Percentiles rank a stretch among this genome's conserved stretches.
phyloP scores from a whole-genome alignment of 2,888 invertebrate species.

The Nemotelus nigrinus region DNA sequence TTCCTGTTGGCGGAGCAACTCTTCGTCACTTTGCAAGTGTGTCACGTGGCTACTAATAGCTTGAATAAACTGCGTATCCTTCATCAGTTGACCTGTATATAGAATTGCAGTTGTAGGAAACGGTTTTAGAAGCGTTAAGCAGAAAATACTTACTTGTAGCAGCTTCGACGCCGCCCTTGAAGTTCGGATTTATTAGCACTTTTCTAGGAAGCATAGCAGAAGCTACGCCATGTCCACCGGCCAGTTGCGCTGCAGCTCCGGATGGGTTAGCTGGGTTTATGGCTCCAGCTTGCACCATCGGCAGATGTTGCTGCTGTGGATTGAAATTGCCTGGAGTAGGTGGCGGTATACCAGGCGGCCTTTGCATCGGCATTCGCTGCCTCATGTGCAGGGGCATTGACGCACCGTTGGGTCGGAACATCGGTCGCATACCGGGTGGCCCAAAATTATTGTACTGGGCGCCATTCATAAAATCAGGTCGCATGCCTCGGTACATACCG shows the following conservation, averaged over 20 bases:
- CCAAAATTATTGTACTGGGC: conserved; percentile 44
- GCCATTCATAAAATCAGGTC: conserved; percentile 47
- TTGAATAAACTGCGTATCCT: conserved; percentile 64
- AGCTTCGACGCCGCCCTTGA: conserved; percentile 65
- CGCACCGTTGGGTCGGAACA: conserved; percentile 55
- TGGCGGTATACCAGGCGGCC: conserved; percentile 66
- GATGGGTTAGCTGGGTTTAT: not conserved
- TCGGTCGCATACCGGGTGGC: conserved; percentile 50
- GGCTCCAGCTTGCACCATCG: not conserved
- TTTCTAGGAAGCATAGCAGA: conserved; percentile 56
- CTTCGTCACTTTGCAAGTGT: conserved; percentile 61
- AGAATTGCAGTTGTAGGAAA: not conserved
- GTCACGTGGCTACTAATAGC: conserved; percentile 59
- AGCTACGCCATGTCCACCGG: not conserved
- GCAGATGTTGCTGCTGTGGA: conserved; percentile 25
- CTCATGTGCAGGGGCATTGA: conserved; percentile 49
- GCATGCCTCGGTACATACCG: conserved; percentile 44
- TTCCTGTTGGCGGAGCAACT: conserved; percentile 63
- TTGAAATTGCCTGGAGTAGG: conserved; percentile 64
- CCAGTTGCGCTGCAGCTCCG: conserved; percentile 45
- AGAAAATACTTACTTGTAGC: conserved; percentile 58
- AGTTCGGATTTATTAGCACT: conserved; percentile 65
- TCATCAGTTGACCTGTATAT: conserved; percentile 60
- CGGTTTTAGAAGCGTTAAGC: not conserved
- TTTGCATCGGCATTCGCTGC: conserved; percentile 53